Evolutionary conservation across 2,797 vertebrate species (phyloP), one percentile per base, ranked within the genome.

Genomic region (Chrysocyon brachyurus): DNA sequence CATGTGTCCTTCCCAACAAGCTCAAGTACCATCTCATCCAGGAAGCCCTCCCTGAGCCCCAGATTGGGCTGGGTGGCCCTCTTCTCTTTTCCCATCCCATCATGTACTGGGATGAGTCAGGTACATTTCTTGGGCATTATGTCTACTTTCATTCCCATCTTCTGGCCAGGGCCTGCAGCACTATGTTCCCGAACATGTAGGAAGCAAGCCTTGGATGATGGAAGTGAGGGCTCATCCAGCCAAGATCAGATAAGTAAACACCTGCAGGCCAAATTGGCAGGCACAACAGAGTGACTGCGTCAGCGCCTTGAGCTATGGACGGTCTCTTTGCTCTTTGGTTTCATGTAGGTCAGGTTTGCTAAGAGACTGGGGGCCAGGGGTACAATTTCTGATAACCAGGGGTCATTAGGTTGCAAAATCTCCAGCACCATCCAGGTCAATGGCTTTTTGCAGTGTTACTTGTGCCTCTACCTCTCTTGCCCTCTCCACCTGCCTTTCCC

Each of bases 261-360:
- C 49, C 31, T 49, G 66, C 8, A 17, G 52, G 52, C 36, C 78
- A 77, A 21, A 59, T 1, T 61, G 90, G 87, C 70, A 16, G 6
- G 68, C 40, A 26, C 28, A 7, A 28, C 4, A 22, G 31, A 61
- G 33, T 2, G 40, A 46, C 54, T 70, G 61, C 5, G 26, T 87
- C 75, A 91, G 66, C 19, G 22, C 19, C 14, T 9, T 0, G 11
- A 94, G 75, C 81, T 78, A 33, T 28, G 3, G 49, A 21, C 1
- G 0, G 8, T 90, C 52, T 84, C 93, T 89, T 66, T 79, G 88
- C 59, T 89, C 79, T 93, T 91, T 31, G 66, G 57, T 90, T 75
- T 82, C 64, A 75, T 1, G 16, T 31, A 87, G 78, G 66, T 83
- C 72, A 61, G 61, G 64, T 66, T 63, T 88, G 63, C 86, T 73